Evolutionary conservation across 2,888 invertebrate genomes (phyloP).

Genomic region (Sussaba pulchella): DNA sequence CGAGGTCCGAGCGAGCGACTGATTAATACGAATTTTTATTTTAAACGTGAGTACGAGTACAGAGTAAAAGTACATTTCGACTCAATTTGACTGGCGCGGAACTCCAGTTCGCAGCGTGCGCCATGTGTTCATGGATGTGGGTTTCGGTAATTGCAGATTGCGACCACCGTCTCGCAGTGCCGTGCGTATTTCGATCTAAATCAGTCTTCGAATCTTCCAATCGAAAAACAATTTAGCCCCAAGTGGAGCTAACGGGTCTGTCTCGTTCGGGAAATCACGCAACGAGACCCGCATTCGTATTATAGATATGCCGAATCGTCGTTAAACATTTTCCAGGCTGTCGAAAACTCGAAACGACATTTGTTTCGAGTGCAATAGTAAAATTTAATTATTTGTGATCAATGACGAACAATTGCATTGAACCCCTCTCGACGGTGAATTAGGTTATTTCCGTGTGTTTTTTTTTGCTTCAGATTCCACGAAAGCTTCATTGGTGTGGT

Average conservation of each 20-base stretch:
- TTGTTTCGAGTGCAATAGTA: conserved; percentile 16
- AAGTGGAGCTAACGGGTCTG: background rate
- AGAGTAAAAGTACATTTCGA: background rate
- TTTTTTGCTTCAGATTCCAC: too few relatives aligned
- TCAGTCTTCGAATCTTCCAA: background rate
- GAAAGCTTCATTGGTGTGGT: too few relatives aligned
- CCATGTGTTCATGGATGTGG: background rate
- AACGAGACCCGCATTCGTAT: too few relatives aligned
- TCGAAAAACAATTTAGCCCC: conserved; percentile 7
- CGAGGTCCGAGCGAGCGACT: too few relatives aligned
- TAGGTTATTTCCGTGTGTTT: conserved; percentile 1
- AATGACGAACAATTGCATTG: background rate
- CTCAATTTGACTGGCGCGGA: conserved; percentile 20
- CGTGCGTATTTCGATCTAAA: conserved; percentile 3
- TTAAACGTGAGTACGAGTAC: too few relatives aligned
- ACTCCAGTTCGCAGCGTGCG: too few relatives aligned
- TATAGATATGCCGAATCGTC: too few relatives aligned
- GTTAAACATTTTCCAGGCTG: too few relatives aligned
- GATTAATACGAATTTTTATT: too few relatives aligned
- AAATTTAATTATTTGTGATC: conserved; percentile 13
- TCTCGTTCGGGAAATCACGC: background rate
- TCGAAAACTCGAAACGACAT: background rate
- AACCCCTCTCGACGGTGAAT: too few relatives aligned
- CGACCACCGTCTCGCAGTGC: background rate
- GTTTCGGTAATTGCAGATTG: background rate